These are phyloP conservation scores for Oreochromis aureus DNA, from an alignment of 2,113 vertebrate genomes.

Conservation along the genomic window DNA sequence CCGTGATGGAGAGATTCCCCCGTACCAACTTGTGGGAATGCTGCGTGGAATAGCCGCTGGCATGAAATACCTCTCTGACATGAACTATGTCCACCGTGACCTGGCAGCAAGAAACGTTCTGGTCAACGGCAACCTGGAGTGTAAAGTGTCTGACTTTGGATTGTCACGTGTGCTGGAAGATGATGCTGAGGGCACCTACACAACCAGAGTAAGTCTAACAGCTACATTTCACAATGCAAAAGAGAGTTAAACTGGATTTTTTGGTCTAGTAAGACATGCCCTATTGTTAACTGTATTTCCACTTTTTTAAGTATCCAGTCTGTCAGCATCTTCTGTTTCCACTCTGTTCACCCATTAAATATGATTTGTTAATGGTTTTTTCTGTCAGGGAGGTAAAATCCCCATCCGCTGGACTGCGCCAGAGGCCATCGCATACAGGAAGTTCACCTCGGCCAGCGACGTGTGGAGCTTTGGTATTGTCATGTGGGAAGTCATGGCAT, in stretches of 20 bases:
- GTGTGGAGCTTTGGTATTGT: conserved; percentile 98
- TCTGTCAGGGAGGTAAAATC: conserved; percentile 89
- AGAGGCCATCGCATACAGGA: conserved; percentile 92
- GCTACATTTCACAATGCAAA: neutral
- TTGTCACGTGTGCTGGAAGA: conserved; percentile 92
- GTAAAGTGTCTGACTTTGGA: conserved; percentile 95
- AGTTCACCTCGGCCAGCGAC: conserved; percentile 95
- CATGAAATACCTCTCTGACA: conserved; percentile 96
- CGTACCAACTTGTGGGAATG: conserved; percentile 91
- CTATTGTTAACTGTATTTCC: conserved; percentile 1
- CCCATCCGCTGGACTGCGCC: conserved; percentile 97
- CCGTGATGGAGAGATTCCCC: conserved; percentile 83
- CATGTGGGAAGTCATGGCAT: conserved; percentile 99
- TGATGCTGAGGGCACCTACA: conserved; percentile 93
- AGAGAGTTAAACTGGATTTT: neutral
- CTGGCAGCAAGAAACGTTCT: conserved; percentile 92
- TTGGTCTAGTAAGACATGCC: neutral
- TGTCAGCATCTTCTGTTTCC: conserved; percentile 20
- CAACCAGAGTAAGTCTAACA: conserved; percentile 84
- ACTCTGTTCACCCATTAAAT: conserved; percentile 19
- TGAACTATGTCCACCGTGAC: conserved; percentile 95
- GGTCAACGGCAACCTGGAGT: conserved; percentile 90
- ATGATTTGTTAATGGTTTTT: conserved; percentile 24
- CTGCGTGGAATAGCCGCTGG: conserved; percentile 86
- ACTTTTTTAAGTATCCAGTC: conserved; percentile 1